phyloP scores from a whole-genome alignment of 2,888 invertebrate genomes.

The Drosophila greeni region DNA sequence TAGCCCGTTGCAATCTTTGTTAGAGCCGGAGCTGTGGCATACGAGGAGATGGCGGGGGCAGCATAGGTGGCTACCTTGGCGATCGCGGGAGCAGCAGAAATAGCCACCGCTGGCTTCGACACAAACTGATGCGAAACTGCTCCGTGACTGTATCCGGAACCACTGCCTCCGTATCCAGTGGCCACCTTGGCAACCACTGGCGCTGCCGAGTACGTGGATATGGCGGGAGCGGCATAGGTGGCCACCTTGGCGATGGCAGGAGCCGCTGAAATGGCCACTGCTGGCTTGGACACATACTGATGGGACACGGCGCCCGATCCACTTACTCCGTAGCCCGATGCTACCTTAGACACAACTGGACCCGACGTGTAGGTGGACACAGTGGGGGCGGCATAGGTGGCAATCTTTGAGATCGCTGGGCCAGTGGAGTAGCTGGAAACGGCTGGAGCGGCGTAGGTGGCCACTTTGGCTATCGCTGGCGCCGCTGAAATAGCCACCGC shows the following conservation, averaged over 20 bases:
- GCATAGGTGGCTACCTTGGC: slow-evolving; percentile 50
- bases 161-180: slow-evolving; percentile 26
- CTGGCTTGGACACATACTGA: slow-evolving; percentile 62
- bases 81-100: slow-evolving; percentile 47
- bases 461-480: slow-evolving; percentile 40
- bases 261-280: slow-evolving; percentile 52
- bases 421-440: slow-evolving; percentile 23
- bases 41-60: slow-evolving; percentile 46
- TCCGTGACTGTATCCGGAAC: slow-evolving; percentile 33
- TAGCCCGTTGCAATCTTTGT: slow-evolving; percentile 62
- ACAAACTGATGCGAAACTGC: slow-evolving; percentile 64
- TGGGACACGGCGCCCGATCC: slow-evolving; percentile 40
- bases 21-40: slow-evolving; percentile 50
- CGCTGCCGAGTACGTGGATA: slow-evolving; percentile 21
- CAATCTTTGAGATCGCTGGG: slow-evolving; percentile 49
- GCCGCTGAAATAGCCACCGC: slow-evolving; percentile 49
- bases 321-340: slow-evolving; percentile 38
- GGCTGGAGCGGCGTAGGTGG: slow-evolving; percentile 44
- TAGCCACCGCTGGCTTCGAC: slow-evolving; percentile 53
- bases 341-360: slow-evolving; percentile 63
- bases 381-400: slow-evolving; percentile 48
- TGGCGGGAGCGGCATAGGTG: slow-evolving; percentile 45
- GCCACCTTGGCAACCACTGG: slow-evolving; percentile 44
- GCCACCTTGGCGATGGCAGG: slow-evolving; percentile 45
- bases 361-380: slow-evolving; percentile 46